These are phyloP conservation scores for Acanthurus lineatus DNA, from an alignment of 2,797 vertebrate genomes.

Conservation along the genomic window DNA sequence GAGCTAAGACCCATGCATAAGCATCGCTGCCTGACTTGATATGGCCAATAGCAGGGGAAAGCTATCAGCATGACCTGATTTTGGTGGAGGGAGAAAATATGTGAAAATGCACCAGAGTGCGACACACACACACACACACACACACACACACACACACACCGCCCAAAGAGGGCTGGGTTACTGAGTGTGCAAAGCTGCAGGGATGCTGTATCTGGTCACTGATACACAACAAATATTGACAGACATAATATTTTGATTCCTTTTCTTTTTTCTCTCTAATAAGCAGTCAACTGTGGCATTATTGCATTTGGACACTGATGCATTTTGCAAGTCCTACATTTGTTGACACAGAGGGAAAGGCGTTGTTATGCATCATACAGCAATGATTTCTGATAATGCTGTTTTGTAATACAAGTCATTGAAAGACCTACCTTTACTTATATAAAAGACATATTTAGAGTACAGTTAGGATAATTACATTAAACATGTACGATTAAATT, in stretches of 20 bases:
- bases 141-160: constrained; percentile 1
- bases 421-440: too few species aligned
- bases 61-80: constrained; percentile 74
- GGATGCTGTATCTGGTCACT: constrained; percentile 3
- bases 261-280: not conserved
- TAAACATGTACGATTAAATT: not conserved
- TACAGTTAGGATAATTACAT: too few species aligned
- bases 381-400: not conserved
- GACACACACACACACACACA: constrained; percentile 12
- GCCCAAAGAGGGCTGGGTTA: constrained; percentile 55
- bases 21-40: constrained; percentile 47
- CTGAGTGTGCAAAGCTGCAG: constrained; percentile 53
- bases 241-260: not conserved
- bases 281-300: not conserved
- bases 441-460: too few species aligned
- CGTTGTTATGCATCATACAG: not conserved
- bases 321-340: not conserved
- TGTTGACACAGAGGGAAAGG: not conserved
- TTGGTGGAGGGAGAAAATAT: constrained; percentile 59
- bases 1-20: constrained; percentile 41
- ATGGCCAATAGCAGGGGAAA: constrained; percentile 56
- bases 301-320: not conserved
- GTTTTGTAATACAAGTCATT: not conserved
- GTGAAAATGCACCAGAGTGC: constrained; percentile 48
- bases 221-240: not conserved